Conservation (phyloP, 2,888 invertebrate species). For the Drosophila recens region DNA sequence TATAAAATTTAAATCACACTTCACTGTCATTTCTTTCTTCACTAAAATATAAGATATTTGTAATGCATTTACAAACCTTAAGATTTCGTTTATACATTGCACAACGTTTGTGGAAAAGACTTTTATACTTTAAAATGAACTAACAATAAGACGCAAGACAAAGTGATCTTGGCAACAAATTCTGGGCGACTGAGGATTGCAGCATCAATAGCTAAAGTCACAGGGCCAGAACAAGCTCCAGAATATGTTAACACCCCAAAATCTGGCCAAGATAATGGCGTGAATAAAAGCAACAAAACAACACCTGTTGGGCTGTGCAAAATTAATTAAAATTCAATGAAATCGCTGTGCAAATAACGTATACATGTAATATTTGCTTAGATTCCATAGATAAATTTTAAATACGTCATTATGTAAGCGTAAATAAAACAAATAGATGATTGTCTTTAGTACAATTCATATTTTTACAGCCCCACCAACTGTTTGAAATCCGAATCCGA, state of each 20-base stretch:
- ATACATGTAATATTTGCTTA: constrained; percentile 44
- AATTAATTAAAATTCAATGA: constrained; percentile 67
- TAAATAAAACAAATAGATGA: constrained; percentile 37
- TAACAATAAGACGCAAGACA: constrained; percentile 48
- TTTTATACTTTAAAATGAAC: constrained; percentile 24
- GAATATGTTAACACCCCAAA: constrained; percentile 17
- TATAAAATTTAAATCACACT: not conserved
- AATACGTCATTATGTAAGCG: constrained; percentile 33
- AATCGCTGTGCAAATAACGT: constrained; percentile 62
- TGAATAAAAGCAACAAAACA: constrained; percentile 34
- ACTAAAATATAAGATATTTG: not conserved
- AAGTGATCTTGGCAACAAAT: constrained; percentile 70
- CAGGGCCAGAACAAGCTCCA: constrained; percentile 2
- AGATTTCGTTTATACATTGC: constrained; percentile 37
- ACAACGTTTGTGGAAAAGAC: not conserved
- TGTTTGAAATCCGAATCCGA: constrained; percentile 40
- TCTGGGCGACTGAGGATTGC: constrained; percentile 55
- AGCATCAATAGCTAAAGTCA: constrained; percentile 33
- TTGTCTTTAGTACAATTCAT: constrained; percentile 24
- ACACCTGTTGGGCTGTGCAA: constrained; percentile 31
- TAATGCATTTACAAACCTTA: constrained; percentile 42
- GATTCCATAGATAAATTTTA: constrained; percentile 41
- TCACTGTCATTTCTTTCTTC: not conserved
- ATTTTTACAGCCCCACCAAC: constrained; percentile 31
- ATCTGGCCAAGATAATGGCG: constrained; percentile 60